A percentile compares a stretch with the other conserved stretches of the same genome.
These are phyloP conservation scores for Danio rerio DNA, from an alignment of 2,113 vertebrate species.

Conservation along the genomic window DNA sequence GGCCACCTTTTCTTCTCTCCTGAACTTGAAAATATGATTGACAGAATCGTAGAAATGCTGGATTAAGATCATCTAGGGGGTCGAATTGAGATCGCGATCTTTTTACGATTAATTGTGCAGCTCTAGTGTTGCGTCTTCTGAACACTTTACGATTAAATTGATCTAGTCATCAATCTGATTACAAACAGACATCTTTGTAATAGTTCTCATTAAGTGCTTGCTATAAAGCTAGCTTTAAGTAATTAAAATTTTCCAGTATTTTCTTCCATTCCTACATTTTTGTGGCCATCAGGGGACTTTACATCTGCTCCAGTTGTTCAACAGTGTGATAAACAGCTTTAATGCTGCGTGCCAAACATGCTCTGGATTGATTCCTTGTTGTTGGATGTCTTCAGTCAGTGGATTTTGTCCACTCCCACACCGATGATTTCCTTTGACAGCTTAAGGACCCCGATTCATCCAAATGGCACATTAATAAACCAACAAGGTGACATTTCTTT, in stretches of 20 bases:
- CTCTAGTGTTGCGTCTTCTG: no score
- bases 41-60: no score
- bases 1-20: no score
- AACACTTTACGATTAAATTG: no score
- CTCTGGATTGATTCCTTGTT: slow-evolving; percentile 35
- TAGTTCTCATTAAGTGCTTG: not conserved
- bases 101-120: no score
- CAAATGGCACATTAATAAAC: slow-evolving; percentile 35
- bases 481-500: slow-evolving; percentile 49
- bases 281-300: slow-evolving; percentile 43
- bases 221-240: not conserved
- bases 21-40: no score
- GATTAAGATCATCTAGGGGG: no score
- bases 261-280: slow-evolving; percentile 3
- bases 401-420: slow-evolving; percentile 57
- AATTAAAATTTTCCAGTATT: not conserved
- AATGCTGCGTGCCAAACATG: slow-evolving; percentile 41
- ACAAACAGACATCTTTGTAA: not conserved
- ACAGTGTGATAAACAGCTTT: slow-evolving; percentile 32
- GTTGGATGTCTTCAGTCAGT: slow-evolving; percentile 40
- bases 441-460: slow-evolving; percentile 52
- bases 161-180: no score
- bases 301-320: slow-evolving; percentile 34
- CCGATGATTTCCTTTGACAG: slow-evolving; percentile 57
- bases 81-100: no score